Base-by-base conservation (phyloP, 2,113 vertebrate genomes). In the Eretmochelys imbricata region DNA sequence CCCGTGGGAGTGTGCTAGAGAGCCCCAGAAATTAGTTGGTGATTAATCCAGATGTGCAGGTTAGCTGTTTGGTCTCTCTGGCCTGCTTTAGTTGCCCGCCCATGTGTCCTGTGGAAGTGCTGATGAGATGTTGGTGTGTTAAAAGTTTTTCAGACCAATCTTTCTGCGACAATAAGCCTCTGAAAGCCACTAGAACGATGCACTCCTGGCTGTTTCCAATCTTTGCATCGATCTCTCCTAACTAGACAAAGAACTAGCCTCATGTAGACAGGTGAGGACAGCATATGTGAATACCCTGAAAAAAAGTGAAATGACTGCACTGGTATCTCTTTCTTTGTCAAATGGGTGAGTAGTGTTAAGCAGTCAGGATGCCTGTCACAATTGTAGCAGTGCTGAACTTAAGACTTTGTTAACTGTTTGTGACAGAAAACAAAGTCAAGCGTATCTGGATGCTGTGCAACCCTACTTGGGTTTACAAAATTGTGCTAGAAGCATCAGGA, bases 181-280 rank as follows among this genome's bases (percentile, higher is more conserved):
- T 84, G 89, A 69, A 29, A 82, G 54, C 57, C 1, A 0, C 82
- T 88, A 53, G 85, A 90, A 2, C 22, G 92, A 95, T 19, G 17
- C 42, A 42, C 84, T 35, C 80, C 8, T 22, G 91, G 88, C 91
- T 54, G 29, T 16, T 80, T 87, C 93, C 88, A 16, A 84, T 91
- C 91, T 93, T 25, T 4, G 1, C 13, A 94, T 97, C 75, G 2
- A 96, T 96, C 96, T 96, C 85, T 81, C 75, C 92, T 96, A 79
- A 16, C 10, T 2, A 93, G 92, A 96, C 92, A 95, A 97, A 97
- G 62, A 80, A 75, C 35, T 80, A 8, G 89, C 17, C 95, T 94
- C 80, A 5, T 87, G 24, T 82, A 92, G 95, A 59, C 92, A 94
- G 93, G 93, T 50, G 93, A 97, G 92, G 92, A 95, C 94, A 95